Evolutionary conservation across 2,113 vertebrate species (phyloP).

Genomic region (Calyptomena viridis): DNA sequence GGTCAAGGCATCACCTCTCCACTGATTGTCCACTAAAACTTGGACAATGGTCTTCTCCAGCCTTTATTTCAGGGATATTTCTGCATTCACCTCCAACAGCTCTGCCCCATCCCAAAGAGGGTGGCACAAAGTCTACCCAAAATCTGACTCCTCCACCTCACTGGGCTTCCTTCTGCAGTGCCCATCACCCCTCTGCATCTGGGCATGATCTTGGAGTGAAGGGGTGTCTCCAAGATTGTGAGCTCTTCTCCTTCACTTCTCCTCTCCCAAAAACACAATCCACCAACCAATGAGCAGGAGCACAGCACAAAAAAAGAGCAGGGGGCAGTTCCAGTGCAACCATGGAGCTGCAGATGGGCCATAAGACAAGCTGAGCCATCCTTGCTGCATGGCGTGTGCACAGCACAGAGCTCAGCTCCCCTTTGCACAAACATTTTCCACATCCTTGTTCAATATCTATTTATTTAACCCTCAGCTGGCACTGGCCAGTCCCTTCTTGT

Average conservation of each 20-base stretch:
- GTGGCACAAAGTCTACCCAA: neutral
- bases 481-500: neutral
- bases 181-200: neutral
- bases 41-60: neutral
- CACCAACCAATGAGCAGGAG: fast-evolving
- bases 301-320: neutral
- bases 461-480: neutral
- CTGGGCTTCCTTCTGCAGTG: neutral
- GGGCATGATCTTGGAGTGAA: neutral
- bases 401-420: neutral
- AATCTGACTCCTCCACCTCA: neutral
- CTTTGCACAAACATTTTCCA: neutral
- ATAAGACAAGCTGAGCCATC: neutral
- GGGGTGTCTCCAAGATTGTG: neutral
- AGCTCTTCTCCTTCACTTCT: neutral
- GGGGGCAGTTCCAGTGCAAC: neutral
- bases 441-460: neutral
- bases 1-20: neutral
- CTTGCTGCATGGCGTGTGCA: neutral
- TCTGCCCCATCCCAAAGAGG: neutral
- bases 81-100: neutral
- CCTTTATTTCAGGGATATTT: neutral
- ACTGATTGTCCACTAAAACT: neutral
- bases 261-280: neutral
- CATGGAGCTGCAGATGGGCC: neutral